Evolutionary conservation across 2,888 invertebrate species (phyloP), one percentile per base, ranked within the genome.

Genomic region (Drosophila anomalata): DNA sequence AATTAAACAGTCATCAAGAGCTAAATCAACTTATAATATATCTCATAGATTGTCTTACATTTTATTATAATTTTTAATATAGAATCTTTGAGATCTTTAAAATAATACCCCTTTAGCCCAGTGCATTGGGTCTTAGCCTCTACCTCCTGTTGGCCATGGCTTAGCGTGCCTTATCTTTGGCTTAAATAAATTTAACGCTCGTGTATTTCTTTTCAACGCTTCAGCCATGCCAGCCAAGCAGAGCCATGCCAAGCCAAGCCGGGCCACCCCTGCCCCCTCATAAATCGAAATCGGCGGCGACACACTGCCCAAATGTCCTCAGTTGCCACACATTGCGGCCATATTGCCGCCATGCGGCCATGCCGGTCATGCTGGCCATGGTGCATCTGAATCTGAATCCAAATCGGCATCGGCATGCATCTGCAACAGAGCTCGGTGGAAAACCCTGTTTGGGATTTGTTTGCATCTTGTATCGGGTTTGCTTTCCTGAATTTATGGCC

Each of bases 171-270:
- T 84, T 86, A 81, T 86, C 84, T 79, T 86, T 84, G 87, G 84
- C 79, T 84, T 86, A 83, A 84, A 84, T 84, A 84, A 84, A 84
- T 84, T 86, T 86, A 77, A 77, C 84, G 77, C 84, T 84, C 79
- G 84, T 84, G 84, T 86, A 79, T 81, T 86, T 83, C 79, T 83
- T 86, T 83, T 83, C 83, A 86, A 86, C 86, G 77, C 86, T 82
- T 78, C 58, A 56, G 69, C 54, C 79, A 58, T 70, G 62, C 60
- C 17, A 20, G 42, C 8, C 8, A 17, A 24, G 12, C 53, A 14
- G 14, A 14, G 14, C 14, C n/a, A n/a, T n/a, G 17, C 17, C n/a
- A 50, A 20, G 47, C 33, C 48, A 2, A 33, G 14, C 51, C 20
- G n/a, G 26, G 31, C 36, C 20, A 26, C 44, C 51, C 36, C 31